phyloP scores from a whole-genome alignment of 2,888 invertebrate genomes.

The Agrilus mali region DNA sequence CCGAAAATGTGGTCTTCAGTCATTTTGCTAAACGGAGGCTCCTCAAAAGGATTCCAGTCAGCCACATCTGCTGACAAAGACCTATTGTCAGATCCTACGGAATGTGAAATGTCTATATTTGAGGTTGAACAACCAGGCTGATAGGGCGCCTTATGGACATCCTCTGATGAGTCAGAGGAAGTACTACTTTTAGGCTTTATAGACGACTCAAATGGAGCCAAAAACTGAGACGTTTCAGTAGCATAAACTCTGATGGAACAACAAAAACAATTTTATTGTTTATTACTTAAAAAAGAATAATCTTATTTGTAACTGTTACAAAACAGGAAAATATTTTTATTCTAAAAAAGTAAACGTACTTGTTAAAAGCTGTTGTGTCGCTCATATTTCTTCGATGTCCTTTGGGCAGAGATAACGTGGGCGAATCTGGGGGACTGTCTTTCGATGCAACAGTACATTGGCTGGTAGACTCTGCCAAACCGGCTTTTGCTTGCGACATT shows the following conservation, averaged over 20 bases:
- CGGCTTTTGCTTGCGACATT: slow-evolving; percentile 16
- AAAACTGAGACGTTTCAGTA: slow-evolving; percentile 59
- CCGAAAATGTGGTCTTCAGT: slow-evolving; percentile 74
- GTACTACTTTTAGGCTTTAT: slow-evolving; percentile 40
- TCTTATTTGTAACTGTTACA: background rate
- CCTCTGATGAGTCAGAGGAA: slow-evolving; percentile 28
- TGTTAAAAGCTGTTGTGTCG: slow-evolving; percentile 72
- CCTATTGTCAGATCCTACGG: slow-evolving; percentile 23
- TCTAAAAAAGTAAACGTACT: slow-evolving; percentile 37
- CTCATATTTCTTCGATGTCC: slow-evolving; percentile 71
- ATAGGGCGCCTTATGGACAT: slow-evolving; percentile 15
- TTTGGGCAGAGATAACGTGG: slow-evolving; percentile 30
- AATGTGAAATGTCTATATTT: slow-evolving; percentile 29
- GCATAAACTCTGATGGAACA: slow-evolving; percentile 48
- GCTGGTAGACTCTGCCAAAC: slow-evolving; percentile 27
- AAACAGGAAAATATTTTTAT: background rate
- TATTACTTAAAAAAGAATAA: background rate
- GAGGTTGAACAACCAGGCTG: slow-evolving; percentile 31
- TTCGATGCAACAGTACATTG: slow-evolving; percentile 23
- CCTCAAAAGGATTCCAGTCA: slow-evolving; percentile 78
- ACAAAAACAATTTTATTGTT: slow-evolving; percentile 15
- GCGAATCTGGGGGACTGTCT: slow-evolving; percentile 29
- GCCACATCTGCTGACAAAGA: slow-evolving; percentile 45
- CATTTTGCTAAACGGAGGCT: slow-evolving; percentile 55
- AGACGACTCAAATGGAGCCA: slow-evolving; percentile 60